Percentiles rank a stretch among this genome's conserved stretches.
These are phyloP conservation scores for Microchirus variegatus DNA, from an alignment of 2,797 vertebrate genomes.

Conservation along the genomic window DNA sequence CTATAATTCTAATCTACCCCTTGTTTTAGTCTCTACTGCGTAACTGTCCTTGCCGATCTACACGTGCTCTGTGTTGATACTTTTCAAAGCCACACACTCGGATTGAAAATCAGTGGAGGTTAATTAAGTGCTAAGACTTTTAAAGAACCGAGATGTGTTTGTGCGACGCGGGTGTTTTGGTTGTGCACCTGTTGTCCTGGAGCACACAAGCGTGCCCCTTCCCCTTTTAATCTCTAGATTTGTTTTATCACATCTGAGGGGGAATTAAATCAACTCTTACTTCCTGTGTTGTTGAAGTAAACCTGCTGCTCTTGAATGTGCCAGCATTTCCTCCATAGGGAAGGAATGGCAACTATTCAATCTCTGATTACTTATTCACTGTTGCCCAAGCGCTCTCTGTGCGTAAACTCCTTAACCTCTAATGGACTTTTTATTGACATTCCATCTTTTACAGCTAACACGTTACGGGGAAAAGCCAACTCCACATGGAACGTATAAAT, in stretches of 20 bases:
- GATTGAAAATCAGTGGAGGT: too few species aligned
- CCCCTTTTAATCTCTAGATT: constrained; percentile 27
- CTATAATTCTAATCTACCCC: too few species aligned
- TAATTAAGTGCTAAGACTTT: too few species aligned
- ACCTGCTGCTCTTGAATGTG: constrained; percentile 14
- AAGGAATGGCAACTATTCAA: constrained; percentile 41
- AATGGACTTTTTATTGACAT: constrained; percentile 64
- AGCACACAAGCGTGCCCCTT: constrained; percentile 19
- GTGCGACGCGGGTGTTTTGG: neutral
- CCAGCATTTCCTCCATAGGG: constrained; percentile 35
- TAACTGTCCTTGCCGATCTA: too few species aligned
- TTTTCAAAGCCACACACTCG: too few species aligned
- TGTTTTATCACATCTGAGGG: constrained; percentile 38
- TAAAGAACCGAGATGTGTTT: too few species aligned
- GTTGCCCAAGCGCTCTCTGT: constrained; percentile 1
- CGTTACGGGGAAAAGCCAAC: constrained; percentile 7
- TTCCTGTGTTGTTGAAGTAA: constrained; percentile 17
- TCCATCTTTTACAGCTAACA: constrained; percentile 37
- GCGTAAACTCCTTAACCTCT: constrained; percentile 29
- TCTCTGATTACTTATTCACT: constrained; percentile 22
- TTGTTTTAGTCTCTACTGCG: too few species aligned
- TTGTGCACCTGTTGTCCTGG: constrained; percentile 53
- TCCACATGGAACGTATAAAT: constrained; percentile 19
- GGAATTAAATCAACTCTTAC: constrained; percentile 13
- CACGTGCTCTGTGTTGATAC: too few species aligned